Evolutionary conservation across 1,140 invertebrate species (phyloP), one percentile per base, ranked within the genome.

Genomic region (Elymnias hypermnestra): DNA sequence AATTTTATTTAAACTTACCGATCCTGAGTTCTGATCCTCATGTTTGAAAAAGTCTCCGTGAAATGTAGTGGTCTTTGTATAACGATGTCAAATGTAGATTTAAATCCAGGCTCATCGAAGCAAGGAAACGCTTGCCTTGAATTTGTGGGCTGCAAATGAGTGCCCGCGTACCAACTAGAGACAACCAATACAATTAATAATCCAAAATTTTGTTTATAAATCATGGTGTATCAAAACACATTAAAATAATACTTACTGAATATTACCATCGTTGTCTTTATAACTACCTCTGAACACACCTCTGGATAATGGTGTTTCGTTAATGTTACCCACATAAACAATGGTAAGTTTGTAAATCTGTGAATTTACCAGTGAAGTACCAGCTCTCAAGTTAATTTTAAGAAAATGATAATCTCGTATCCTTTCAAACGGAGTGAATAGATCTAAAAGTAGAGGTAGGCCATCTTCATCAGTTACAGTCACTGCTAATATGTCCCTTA

Each of bases 51-150:
- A 1, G 68, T 75, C 42, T 74, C 56, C 1, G 52, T 59, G 31
- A 72, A 84, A 33, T 67, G 29, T 6, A 43, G 26, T 25, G 74
- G 78, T 15, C 81, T 62, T 31, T 81, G 79, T 10, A 84, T 62
- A 13, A 66, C 72, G 1, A 84, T 83, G 17, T 68, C 52, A 62
- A 95, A 98, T 1, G 86, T 90, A 1, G 95, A 93, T 74, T 97
- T 97, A 33, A 97, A 89, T 0, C 91, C 89, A 0, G 96, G 96
- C 64, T 98, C 96, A 73, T 98, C 96, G 63, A 96, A 97, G 74
- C 94, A 95, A 0, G 96, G 96, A 63, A 98, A 97, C 0, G 94
- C 92, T 49, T 91, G 88, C 8, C 96, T 89, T 0, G 96, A 95
- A 74, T 94, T 91, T 1, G 93, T 92, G 0, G 95, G 91, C 70